These are phyloP conservation scores for Hypselothyrea guttata DNA, from an alignment of 2,888 invertebrate genomes.

Conservation along the genomic window DNA sequence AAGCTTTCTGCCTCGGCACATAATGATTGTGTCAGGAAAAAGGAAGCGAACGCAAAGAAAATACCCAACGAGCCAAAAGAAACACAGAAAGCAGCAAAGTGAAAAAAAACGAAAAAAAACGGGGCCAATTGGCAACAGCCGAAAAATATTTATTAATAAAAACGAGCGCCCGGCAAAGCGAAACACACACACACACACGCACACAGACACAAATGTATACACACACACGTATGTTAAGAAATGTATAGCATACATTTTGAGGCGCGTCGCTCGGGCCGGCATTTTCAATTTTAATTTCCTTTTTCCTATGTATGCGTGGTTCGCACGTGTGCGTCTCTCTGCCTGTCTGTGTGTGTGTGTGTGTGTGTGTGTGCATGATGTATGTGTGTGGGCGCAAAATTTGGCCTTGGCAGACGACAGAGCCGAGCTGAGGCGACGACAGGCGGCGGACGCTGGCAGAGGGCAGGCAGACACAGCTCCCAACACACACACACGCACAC, in stretches of 20 bases:
- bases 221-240: slow-evolving; percentile 18
- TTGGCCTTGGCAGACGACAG: slow-evolving; percentile 74
- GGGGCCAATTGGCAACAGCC: slow-evolving; percentile 74
- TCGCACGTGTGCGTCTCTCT: slow-evolving; percentile 62
- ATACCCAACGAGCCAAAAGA: slow-evolving; percentile 12
- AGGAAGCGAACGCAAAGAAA: slow-evolving; percentile 50
- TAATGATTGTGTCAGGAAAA: slow-evolving; percentile 42
- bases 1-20: slow-evolving; percentile 21
- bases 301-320: slow-evolving; percentile 74
- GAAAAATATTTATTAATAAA: slow-evolving; percentile 74
- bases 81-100: too few species aligned
- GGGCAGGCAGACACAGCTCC: slow-evolving; percentile 54
- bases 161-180: slow-evolving; percentile 72
- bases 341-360: slow-evolving; percentile 7
- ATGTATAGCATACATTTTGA: slow-evolving; percentile 66
- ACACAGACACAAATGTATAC: slow-evolving; percentile 8
- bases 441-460: slow-evolving; percentile 13
- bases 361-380: slow-evolving; percentile 37
- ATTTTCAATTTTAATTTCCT: slow-evolving; percentile 78
- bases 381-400: slow-evolving; percentile 61
- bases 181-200: slow-evolving; percentile 21
- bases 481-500: slow-evolving; percentile 12
- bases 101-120: slow-evolving; percentile 36
- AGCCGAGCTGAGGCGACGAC: slow-evolving; percentile 48
- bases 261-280: slow-evolving; percentile 63